Evolutionary conservation across 1,140 invertebrate species (phyloP).

Genomic region (Drosophila lini): DNA sequence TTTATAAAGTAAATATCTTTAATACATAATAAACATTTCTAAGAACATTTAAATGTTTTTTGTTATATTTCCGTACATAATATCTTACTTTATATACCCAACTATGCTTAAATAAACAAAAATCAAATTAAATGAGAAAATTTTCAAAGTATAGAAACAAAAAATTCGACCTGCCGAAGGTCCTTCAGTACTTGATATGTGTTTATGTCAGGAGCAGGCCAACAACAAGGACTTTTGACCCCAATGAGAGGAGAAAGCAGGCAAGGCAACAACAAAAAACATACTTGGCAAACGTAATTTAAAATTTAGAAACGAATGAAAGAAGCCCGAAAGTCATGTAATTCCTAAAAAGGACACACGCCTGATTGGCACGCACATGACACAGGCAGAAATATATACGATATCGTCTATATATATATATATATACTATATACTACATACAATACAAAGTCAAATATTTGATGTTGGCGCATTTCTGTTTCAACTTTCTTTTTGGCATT

Average conservation of each 20-base stretch:
- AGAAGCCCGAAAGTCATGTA: constrained; percentile 23
- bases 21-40: too few relatives aligned
- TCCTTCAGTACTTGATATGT: constrained; percentile 25
- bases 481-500: constrained; percentile 57
- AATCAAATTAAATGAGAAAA: constrained; percentile 52
- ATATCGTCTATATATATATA: neutral
- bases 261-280: constrained; percentile 17
- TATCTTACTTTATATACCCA: neutral
- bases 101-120: neutral
- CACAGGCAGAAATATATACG: constrained; percentile 26
- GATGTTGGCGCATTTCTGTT: constrained; percentile 74
- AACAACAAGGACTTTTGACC: constrained; percentile 13
- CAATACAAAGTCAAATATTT: constrained; percentile 80
- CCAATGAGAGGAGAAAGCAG: constrained; percentile 3
- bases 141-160: constrained; percentile 46
- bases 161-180: constrained; percentile 38
- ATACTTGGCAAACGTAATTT: constrained; percentile 69
- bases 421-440: constrained; percentile 12
- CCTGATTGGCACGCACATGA: constrained; percentile 76
- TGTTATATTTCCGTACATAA: neutral
- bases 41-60: too few relatives aligned
- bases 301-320: constrained; percentile 71
- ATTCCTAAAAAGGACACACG: constrained; percentile 64
- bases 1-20: too few relatives aligned
- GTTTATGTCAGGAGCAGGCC: constrained; percentile 36